Base-by-base conservation (phyloP, 2,888 invertebrate genomes). In the Diarsia brunnea region DNA sequence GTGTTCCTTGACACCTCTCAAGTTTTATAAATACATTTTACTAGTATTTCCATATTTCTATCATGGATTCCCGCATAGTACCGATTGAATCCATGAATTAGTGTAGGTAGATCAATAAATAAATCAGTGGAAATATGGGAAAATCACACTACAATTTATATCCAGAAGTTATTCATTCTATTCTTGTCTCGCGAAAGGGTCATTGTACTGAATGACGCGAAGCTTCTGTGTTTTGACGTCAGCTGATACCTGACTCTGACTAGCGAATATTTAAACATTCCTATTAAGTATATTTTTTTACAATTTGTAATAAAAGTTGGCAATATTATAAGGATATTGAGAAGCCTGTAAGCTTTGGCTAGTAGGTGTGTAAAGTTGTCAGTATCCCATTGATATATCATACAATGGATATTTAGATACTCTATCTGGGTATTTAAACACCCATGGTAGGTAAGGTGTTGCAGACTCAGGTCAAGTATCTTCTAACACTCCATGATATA, bases 341-440 rank as follows among this genome's bases (percentile, higher is more conserved):
- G 27, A 64, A 63, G 5, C 16, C 43, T 43, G 21, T 49, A 47
- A 47, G n/a, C 24, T 24, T 68, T 31, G 12, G 19, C 24, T 24
- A 24, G 12, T 21, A 69, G 14, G 5, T 47, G 49, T 21, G 2
- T 21, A 12, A 43, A 43, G 8, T 49, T 71, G 8, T 67, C 12
- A 67, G 24, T 14, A 27, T 27, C 4, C 16, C n/a, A 70, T 72
- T 53, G 71, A 45, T 27, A 53, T 53, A 45, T 61, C 21, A 38
- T 12, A 38, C 31, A 61, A 61, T 16, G 27, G 27, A 16, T 24
- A 55, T 55, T 55, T 24, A 55, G 55, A 27, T 58, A 16, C 24
- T 16, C 8, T 27, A 27, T 58, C 55, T 27, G 5, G 7, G 27
- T 51, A 71, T 19, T 24, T 51, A 24, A 24, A 38, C 5, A 21